Conservation (phyloP, 2,888 invertebrate species). For the Drosophila prolongata region DNA sequence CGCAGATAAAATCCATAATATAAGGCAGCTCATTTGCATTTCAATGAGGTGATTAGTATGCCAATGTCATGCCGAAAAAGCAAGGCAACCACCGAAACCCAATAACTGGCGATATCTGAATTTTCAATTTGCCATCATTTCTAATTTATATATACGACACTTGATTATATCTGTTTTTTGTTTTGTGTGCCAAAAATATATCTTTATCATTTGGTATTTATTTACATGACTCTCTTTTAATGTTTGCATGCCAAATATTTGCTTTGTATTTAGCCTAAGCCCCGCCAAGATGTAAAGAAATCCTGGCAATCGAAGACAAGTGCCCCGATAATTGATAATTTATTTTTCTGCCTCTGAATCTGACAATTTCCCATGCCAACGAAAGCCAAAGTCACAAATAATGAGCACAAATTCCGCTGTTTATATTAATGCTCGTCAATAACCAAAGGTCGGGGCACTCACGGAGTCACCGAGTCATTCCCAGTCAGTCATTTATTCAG, state of each 20-base stretch:
- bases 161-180: neutral
- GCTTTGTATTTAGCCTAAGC: conserved; percentile 12
- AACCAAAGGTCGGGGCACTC: conserved; percentile 18
- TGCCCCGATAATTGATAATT: conserved; percentile 42
- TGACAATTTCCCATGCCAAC: conserved; percentile 41
- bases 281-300: neutral
- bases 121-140: conserved; percentile 4
- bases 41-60: conserved; percentile 70
- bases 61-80: conserved; percentile 39
- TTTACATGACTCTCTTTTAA: neutral
- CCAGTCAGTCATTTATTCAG: neutral
- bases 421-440: conserved; percentile 55
- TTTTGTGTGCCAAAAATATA: neutral
- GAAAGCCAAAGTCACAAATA: conserved; percentile 45
- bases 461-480: conserved; percentile 13
- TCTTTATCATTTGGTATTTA: neutral
- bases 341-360: conserved; percentile 10
- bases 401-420: conserved; percentile 50
- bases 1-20: conserved; percentile 59
- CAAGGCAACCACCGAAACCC: conserved; percentile 2
- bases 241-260: neutral
- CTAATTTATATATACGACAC: neutral
- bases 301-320: conserved; percentile 27
- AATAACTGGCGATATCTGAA: conserved; percentile 12
- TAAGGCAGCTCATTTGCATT: conserved; percentile 68